Percentiles rank a stretch among this genome's conserved stretches.
Conservation (phyloP, 2,113 vertebrate species). For the Campylomormyrus tamandua region DNA sequence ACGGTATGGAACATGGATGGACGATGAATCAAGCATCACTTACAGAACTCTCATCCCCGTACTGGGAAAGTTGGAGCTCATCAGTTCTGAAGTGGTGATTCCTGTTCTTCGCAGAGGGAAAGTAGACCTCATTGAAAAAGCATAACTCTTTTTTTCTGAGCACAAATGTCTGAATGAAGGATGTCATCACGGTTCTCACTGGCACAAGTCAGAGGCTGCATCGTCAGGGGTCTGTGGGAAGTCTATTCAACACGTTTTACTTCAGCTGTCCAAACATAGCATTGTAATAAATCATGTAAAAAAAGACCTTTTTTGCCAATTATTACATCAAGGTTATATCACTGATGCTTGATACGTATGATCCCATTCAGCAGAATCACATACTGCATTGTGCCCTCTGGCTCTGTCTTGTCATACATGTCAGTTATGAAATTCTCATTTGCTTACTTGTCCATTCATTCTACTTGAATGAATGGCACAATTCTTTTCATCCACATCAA, state of each 20-base stretch:
- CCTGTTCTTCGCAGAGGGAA: neutral
- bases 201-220: neutral
- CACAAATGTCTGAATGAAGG: neutral
- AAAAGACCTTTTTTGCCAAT: neutral
- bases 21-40: neutral
- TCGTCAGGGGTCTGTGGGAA: neutral
- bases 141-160: neutral
- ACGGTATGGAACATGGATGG: neutral
- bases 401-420: neutral
- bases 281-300: neutral
- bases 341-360: neutral
- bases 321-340: neutral
- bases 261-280: neutral
- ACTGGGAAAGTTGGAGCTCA: neutral
- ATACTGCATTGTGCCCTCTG: neutral
- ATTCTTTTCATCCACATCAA: neutral
- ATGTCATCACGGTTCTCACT: neutral
- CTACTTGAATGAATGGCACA: neutral
- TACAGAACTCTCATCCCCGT: neutral
- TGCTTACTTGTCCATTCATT: neutral
- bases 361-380: neutral
- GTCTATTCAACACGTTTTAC: neutral
- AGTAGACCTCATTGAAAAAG: neutral
- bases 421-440: neutral
- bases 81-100: neutral